A percentile compares a stretch with the other conserved stretches of the same genome.
phyloP scores from a whole-genome alignment of 2,888 invertebrate species.

The Folsomia candida region DNA sequence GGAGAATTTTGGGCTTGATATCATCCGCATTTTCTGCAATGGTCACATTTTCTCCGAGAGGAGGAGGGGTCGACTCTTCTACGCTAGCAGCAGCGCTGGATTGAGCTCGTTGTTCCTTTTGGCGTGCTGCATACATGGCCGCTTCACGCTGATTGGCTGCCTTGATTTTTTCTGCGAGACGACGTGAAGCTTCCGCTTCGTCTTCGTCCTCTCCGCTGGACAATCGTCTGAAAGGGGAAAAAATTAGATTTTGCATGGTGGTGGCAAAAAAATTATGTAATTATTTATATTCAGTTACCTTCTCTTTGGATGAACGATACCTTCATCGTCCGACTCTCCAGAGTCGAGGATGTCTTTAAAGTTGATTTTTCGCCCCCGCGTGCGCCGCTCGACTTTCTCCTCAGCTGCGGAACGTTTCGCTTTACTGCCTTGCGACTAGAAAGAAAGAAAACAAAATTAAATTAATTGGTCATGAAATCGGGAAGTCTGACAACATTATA shows the following conservation, averaged over 20 bases:
- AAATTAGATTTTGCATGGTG: not conserved
- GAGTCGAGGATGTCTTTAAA: constrained; percentile 68
- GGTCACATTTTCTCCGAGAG: too few species aligned
- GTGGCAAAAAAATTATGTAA: constrained; percentile 4
- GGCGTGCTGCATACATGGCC: constrained; percentile 54
- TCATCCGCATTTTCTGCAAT: too few species aligned
- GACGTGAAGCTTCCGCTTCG: constrained; percentile 39
- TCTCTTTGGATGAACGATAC: constrained; percentile 49
- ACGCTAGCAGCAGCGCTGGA: too few species aligned
- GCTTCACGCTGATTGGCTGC: constrained; percentile 48
- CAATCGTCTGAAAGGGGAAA: constrained; percentile 24
- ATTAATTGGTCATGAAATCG: not conserved
- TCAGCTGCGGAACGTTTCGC: constrained; percentile 39
- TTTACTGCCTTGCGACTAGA: constrained; percentile 25
- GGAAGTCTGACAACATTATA: not conserved
- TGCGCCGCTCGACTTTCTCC: constrained; percentile 61
- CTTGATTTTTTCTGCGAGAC: constrained; percentile 47
- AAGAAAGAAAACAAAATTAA: not conserved
- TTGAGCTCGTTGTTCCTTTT: constrained; percentile 12
- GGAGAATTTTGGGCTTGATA: too few species aligned
- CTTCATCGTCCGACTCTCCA: constrained; percentile 64
- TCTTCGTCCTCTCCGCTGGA: constrained; percentile 36
- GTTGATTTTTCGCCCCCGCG: constrained; percentile 70
- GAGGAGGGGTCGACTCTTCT: constrained; percentile 14
- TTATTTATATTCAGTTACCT: constrained; percentile 33